Conservation (phyloP, 2,113 vertebrate genomes). For the Galbula dea region DNA sequence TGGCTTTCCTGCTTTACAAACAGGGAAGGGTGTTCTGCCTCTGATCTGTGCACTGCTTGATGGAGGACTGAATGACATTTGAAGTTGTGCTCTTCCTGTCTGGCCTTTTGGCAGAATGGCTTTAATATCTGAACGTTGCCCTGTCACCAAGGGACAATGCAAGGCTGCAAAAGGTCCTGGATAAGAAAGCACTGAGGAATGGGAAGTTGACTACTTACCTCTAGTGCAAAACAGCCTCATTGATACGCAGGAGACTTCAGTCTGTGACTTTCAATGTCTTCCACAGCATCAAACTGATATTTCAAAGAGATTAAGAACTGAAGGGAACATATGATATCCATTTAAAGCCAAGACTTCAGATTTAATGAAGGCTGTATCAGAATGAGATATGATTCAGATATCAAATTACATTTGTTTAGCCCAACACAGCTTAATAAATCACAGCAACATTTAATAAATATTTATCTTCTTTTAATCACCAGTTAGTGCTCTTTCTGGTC, state of each 20-base stretch:
- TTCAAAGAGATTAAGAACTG: constrained; percentile 76
- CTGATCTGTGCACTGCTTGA: neutral
- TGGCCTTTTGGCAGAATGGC: neutral
- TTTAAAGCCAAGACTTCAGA: constrained; percentile 71
- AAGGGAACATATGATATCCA: constrained; percentile 69
- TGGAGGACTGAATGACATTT: neutral
- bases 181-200: neutral
- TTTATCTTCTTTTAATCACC: constrained; percentile 78
- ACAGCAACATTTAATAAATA: constrained; percentile 76
- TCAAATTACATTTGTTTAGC: constrained; percentile 77
- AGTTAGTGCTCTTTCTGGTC: constrained; percentile 67
- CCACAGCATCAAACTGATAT: constrained; percentile 71
- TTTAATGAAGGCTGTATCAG: constrained; percentile 73
- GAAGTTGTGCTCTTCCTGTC: neutral
- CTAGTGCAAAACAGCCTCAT: constrained; percentile 26
- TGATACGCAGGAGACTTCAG: constrained; percentile 60
- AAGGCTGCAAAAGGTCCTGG: neutral
- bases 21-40: neutral
- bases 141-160: neutral
- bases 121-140: neutral
- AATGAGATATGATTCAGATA: constrained; percentile 74
- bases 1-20: neutral
- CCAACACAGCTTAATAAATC: constrained; percentile 75
- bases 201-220: neutral
- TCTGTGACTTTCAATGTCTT: constrained; percentile 68